phyloP scores from a whole-genome alignment of 2,888 invertebrate genomes.

The Plagodis dolabraria region DNA sequence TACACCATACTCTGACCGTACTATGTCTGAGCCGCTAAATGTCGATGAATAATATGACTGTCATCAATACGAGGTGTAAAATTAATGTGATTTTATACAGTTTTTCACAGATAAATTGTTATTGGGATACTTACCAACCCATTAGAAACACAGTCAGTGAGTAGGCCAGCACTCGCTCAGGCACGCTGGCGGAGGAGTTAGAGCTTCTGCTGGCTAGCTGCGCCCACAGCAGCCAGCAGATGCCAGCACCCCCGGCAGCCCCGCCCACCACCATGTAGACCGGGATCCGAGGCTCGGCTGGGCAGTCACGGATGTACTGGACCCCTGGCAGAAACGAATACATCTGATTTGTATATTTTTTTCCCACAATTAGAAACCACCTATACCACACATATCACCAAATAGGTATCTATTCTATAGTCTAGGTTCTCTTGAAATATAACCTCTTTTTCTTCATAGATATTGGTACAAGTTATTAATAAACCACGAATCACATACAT shows the following conservation, averaged over 20 bases:
- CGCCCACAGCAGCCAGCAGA: constrained; percentile 87
- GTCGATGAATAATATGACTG: no score
- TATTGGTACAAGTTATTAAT: no score
- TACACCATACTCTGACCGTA: no score
- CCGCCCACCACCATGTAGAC: constrained; percentile 95
- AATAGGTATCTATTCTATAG: no score
- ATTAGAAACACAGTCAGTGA: constrained; percentile 88
- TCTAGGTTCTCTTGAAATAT: no score
- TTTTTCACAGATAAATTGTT: neutral
- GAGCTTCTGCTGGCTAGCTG: constrained; percentile 87
- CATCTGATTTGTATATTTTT: neutral
- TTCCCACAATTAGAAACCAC: no score
- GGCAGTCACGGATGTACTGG: constrained; percentile 92
- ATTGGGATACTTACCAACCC: constrained; percentile 82
- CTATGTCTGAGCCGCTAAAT: no score
- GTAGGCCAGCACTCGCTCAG: constrained; percentile 87
- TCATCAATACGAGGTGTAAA: no score
- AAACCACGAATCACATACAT: no score
- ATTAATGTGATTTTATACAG: no score
- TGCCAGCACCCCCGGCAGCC: constrained; percentile 88
- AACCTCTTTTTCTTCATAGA: no score
- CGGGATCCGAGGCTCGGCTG: constrained; percentile 90
- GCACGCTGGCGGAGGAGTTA: constrained; percentile 81
- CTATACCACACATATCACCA: no score
- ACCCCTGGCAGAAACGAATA: constrained; percentile 84